Evolutionary conservation across 2,113 vertebrate species (phyloP).

Genomic region (Alethe diademata): DNA sequence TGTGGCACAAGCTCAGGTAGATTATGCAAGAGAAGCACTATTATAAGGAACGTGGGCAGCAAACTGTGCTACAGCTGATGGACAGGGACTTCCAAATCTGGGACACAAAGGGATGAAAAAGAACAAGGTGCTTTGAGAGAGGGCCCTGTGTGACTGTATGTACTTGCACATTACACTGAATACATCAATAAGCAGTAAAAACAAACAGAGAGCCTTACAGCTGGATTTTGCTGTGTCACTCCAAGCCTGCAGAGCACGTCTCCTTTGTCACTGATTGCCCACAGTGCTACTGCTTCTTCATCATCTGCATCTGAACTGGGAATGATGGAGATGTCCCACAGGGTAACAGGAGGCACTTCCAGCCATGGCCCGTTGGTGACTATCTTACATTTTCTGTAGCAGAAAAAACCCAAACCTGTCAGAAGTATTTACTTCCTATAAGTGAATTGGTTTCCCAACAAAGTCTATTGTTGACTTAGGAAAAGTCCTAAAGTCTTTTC

Average conservation of each 20-base stretch:
- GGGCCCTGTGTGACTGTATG: neutral
- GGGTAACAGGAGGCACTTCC: slow-evolving; percentile 86
- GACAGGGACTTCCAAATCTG: neutral
- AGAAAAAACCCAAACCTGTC: neutral
- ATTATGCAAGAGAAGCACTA: neutral
- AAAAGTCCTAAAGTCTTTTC: neutral
- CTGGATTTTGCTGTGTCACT: slow-evolving; percentile 84
- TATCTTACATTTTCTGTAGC: slow-evolving; percentile 90
- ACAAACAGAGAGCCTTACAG: slow-evolving; percentile 77
- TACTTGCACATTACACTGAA: neutral
- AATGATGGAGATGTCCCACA: slow-evolving; percentile 89
- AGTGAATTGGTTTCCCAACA: neutral
- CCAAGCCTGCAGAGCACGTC: slow-evolving; percentile 92
- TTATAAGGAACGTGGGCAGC: neutral
- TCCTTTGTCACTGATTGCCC: slow-evolving; percentile 97
- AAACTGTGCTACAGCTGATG: neutral
- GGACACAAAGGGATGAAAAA: neutral
- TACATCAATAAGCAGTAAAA: neutral
- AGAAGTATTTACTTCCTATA: neutral
- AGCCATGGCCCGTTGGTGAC: slow-evolving; percentile 94
- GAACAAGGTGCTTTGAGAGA: neutral
- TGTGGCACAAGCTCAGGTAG: neutral
- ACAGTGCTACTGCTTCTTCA: slow-evolving; percentile 81
- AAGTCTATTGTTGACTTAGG: neutral
- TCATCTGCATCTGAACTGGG: slow-evolving; percentile 66